Percentiles rank a stretch among this genome's conserved stretches.
phyloP scores from a whole-genome alignment of 2,888 invertebrate genomes.

The Eupsilia transversa region DNA sequence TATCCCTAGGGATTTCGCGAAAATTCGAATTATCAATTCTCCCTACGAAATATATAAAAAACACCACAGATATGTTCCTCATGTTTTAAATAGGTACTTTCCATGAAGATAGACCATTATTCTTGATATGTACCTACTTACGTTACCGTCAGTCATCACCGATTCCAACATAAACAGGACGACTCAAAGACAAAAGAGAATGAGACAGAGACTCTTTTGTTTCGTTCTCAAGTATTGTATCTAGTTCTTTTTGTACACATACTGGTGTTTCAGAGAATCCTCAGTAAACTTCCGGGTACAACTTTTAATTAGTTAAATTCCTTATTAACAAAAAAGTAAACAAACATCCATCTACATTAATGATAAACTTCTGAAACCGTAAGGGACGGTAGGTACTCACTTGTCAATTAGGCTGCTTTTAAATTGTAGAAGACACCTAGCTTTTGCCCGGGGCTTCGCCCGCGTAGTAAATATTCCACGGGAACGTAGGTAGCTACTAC shows the following conservation, averaged over 20 bases:
- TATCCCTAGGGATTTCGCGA: too few relatives aligned
- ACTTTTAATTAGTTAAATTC: slow-evolving; percentile 67
- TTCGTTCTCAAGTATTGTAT: slow-evolving; percentile 4
- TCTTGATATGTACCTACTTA: not conserved
- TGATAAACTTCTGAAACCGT: slow-evolving; percentile 41
- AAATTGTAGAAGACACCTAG: not conserved
- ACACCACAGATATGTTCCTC: not conserved
- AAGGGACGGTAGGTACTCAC: not conserved
- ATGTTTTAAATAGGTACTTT: not conserved
- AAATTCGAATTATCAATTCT: too few relatives aligned
- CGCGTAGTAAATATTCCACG: not conserved
- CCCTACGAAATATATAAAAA: too few relatives aligned
- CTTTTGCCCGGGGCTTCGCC: not conserved
- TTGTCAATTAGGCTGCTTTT: not conserved
- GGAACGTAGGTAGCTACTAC: not conserved
- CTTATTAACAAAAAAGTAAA: slow-evolving; percentile 62
- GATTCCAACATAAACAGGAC: not conserved
- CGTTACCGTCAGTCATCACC: not conserved
- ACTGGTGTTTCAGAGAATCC: slow-evolving; percentile 22
- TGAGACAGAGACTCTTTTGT: slow-evolving; percentile 10
- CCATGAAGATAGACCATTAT: not conserved
- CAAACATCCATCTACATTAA: slow-evolving; percentile 53
- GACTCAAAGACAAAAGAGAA: not conserved
- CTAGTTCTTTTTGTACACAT: slow-evolving; percentile 35
- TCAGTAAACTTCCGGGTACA: slow-evolving; percentile 53